A percentile compares a stretch with the other conserved stretches of the same genome.
phyloP scores from a whole-genome alignment of 2,888 invertebrate species.

The Leptopilina syphax region DNA sequence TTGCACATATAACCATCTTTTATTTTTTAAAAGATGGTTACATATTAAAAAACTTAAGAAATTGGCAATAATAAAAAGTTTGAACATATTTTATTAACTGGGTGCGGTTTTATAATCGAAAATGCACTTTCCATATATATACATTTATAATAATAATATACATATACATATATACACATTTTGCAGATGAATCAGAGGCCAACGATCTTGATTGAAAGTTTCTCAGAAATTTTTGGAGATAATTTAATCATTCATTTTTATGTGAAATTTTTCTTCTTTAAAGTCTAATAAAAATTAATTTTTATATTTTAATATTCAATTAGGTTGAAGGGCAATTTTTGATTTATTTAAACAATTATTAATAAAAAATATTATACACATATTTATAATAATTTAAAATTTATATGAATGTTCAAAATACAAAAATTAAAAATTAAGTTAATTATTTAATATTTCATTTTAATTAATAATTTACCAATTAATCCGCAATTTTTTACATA shows the following conservation, averaged over 20 bases:
- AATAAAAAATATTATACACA: too few species aligned
- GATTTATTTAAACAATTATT: too few species aligned
- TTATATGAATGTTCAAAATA: too few species aligned
- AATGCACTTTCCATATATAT: slow-evolving; percentile 24
- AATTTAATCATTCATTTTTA: background rate
- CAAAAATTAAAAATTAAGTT: too few species aligned
- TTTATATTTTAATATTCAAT: background rate
- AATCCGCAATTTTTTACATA: too few species aligned
- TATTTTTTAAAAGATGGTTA: background rate
- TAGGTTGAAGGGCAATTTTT: too few species aligned
- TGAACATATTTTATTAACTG: slow-evolving; percentile 22
- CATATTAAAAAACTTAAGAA: background rate
- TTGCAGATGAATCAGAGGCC: slow-evolving; percentile 10
- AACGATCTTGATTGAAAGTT: slow-evolving; percentile 29
- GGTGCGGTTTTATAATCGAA: slow-evolving; percentile 33
- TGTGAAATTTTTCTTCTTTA: background rate
- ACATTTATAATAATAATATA: background rate
- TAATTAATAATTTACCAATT: too few species aligned
- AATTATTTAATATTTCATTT: too few species aligned
- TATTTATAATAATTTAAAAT: too few species aligned
- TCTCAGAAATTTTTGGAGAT: slow-evolving; percentile 21
- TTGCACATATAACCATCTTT: slow-evolving; percentile 6
- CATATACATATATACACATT: too few species aligned
- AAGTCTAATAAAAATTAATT: background rate
- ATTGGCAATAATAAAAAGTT: slow-evolving; percentile 25